Percentiles rank a stretch among this genome's conserved stretches.
phyloP scores from a whole-genome alignment of 2,888 invertebrate species.

The Cephus pulcher region DNA sequence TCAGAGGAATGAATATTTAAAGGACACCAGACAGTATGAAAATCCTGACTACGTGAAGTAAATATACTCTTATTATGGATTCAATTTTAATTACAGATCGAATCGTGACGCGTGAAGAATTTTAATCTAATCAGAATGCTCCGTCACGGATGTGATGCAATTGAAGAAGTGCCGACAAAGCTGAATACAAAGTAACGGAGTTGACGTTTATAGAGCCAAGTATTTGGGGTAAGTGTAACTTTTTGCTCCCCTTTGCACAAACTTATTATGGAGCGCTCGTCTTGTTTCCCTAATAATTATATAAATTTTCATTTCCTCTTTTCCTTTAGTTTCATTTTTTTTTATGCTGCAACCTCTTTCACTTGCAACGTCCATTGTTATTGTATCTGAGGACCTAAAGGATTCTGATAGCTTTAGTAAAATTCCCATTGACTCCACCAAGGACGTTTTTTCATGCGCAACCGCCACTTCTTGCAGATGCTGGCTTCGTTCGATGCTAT shows the following conservation, averaged over 20 bases:
- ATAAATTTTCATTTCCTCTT: background rate
- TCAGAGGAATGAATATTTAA: background rate
- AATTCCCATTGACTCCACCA: background rate
- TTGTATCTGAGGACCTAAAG: background rate
- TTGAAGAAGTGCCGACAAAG: background rate
- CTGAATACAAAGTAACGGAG: background rate
- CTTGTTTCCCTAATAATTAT: background rate
- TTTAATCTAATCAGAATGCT: background rate
- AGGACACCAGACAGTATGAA: background rate
- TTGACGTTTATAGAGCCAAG: background rate
- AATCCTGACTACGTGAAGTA: background rate
- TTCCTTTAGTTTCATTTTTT: background rate
- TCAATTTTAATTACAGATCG: background rate
- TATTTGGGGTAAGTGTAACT: background rate
- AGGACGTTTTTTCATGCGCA: background rate
- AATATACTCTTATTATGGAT: background rate
- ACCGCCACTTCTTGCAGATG: background rate
- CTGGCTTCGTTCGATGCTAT: background rate
- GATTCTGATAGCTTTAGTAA: background rate
- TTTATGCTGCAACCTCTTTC: too few species aligned
- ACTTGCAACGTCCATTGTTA: background rate
- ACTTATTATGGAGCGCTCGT: background rate
- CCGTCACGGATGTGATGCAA: background rate
- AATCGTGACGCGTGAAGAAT: background rate
- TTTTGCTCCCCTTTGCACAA: background rate